Percentiles rank a stretch among this genome's conserved stretches.
Conservation (phyloP, 2,113 vertebrate species). For the Nicator chloris region DNA sequence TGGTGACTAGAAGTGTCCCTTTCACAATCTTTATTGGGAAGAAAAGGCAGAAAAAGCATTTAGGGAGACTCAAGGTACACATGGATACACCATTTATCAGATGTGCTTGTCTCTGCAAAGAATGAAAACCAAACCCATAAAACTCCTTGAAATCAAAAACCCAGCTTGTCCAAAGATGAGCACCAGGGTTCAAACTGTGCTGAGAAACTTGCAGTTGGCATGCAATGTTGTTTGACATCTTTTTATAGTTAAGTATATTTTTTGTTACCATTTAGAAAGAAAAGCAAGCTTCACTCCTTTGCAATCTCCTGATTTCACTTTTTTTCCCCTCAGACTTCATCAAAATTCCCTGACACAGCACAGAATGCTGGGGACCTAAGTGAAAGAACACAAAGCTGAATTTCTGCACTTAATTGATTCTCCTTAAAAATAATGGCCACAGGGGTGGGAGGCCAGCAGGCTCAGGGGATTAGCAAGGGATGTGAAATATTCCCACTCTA, state of each 20-base stretch:
- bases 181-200: background rate
- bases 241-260: background rate
- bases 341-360: background rate
- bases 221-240: background rate
- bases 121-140: background rate
- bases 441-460: background rate
- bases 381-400: background rate
- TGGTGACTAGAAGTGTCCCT: background rate
- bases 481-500: conserved; percentile 13
- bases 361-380: background rate
- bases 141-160: background rate
- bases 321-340: background rate
- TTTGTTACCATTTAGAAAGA: background rate
- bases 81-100: accelerated
- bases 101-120: background rate
- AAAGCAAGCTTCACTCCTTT: background rate
- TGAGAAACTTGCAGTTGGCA: background rate
- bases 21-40: background rate
- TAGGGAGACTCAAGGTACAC: background rate
- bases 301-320: background rate
- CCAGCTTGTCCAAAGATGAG: background rate
- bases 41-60: background rate
- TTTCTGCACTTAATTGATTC: conserved; percentile 18
- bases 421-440: background rate
- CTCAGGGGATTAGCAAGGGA: background rate